Conservation (phyloP, 2,113 vertebrate species). For the Passer montanus region DNA sequence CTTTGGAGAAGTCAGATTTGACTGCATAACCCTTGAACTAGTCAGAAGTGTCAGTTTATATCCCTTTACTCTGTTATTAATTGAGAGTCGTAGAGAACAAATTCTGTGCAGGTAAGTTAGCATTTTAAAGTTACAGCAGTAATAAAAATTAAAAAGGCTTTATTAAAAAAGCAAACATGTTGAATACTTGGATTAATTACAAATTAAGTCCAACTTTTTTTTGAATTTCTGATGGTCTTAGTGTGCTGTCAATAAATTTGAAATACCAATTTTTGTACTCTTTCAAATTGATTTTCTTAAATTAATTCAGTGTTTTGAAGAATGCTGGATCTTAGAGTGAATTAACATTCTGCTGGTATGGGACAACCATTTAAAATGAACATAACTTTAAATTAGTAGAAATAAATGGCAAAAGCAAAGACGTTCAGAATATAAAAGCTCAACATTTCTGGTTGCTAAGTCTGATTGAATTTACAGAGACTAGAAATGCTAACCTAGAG, state of each 20-base stretch:
- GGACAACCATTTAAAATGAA: background rate
- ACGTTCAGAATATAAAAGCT: background rate
- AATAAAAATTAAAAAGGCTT: background rate
- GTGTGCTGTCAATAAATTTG: background rate
- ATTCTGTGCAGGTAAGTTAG: background rate
- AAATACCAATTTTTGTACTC: background rate
- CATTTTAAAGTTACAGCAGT: background rate
- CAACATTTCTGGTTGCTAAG: background rate
- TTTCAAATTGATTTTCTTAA: background rate
- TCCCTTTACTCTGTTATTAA: background rate
- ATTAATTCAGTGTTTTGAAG: background rate
- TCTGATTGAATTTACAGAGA: background rate
- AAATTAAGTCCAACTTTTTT: background rate
- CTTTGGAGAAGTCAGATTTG: constrained; percentile 5
- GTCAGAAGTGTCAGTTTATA: background rate
- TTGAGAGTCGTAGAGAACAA: background rate
- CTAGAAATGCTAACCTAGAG: background rate
- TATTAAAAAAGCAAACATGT: background rate
- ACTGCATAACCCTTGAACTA: background rate
- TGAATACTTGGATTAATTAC: background rate
- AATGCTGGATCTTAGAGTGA: background rate
- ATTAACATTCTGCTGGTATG: background rate
- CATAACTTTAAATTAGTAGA: background rate
- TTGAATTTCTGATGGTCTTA: background rate
- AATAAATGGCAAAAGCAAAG: background rate